Percentiles rank a stretch among this genome's conserved stretches.
phyloP scores from a whole-genome alignment of 1,140 invertebrate species.

The Ridgeia piscesae region DNA sequence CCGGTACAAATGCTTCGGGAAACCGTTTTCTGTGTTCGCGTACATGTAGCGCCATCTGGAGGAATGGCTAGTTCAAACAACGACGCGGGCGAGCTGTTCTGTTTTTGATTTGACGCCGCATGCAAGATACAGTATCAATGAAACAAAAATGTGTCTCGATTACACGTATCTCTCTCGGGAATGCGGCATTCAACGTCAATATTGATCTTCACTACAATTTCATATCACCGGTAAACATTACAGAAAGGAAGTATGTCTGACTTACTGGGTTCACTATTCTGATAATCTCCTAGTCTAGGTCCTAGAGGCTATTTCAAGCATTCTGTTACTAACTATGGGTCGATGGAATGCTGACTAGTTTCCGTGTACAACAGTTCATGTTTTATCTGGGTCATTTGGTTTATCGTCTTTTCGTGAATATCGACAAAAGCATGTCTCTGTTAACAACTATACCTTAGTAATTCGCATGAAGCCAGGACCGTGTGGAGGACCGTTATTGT shows the following conservation, averaged over 20 bases:
- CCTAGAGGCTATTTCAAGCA: background rate
- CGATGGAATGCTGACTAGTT: background rate
- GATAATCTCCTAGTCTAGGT: too few species aligned
- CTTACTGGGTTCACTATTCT: background rate
- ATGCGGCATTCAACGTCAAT: background rate
- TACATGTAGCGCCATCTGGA: too few species aligned
- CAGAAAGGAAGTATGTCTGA: background rate
- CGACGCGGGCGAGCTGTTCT: background rate
- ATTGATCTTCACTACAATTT: background rate
- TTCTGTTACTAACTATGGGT: background rate
- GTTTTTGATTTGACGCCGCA: background rate
- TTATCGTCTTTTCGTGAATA: background rate
- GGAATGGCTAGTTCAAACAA: too few species aligned
- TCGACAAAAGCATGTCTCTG: background rate
- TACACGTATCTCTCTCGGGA: background rate
- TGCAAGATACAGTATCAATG: background rate
- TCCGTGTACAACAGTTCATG: background rate
- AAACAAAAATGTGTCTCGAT: background rate
- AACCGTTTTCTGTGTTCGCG: too few species aligned
- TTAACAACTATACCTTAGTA: background rate
- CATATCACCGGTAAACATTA: background rate
- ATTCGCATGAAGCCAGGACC: too few species aligned
- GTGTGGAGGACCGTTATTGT: too few species aligned
- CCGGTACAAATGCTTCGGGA: too few species aligned
- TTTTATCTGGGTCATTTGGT: background rate